Percentiles rank a stretch among this genome's conserved stretches.
Conservation (phyloP, 1,140 invertebrate genomes). For the Protaetia brevitarsis region DNA sequence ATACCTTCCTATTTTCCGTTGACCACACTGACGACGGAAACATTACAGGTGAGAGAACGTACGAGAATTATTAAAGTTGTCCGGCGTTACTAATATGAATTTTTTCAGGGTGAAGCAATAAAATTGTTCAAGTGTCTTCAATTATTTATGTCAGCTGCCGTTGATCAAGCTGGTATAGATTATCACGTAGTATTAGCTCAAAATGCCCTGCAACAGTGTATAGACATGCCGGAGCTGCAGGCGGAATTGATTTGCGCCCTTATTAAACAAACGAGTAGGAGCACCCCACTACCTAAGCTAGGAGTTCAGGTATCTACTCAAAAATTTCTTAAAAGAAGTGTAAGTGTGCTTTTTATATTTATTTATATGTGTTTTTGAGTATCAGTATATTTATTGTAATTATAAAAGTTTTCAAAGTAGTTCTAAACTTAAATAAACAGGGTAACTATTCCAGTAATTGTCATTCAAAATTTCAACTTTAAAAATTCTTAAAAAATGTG, state of each 20-base stretch:
- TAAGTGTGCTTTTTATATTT: constrained; percentile 49
- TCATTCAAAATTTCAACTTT: no score
- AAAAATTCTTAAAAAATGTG: neutral
- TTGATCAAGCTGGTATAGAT: constrained; percentile 93
- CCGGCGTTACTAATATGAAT: neutral
- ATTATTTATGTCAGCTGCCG: constrained; percentile 88
- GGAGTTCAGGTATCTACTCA: constrained; percentile 81
- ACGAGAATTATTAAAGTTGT: neutral
- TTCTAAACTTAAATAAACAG: no score
- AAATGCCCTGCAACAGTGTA: constrained; percentile 87
- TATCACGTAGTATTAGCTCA: constrained; percentile 93
- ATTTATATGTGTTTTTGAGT: constrained; percentile 25
- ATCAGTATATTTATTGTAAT: neutral
- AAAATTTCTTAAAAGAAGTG: constrained; percentile 49
- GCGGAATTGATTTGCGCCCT: constrained; percentile 88
- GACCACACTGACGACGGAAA: constrained; percentile 44
- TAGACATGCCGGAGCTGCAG: constrained; percentile 85
- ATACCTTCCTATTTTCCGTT: constrained; percentile 48
- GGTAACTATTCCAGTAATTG: no score
- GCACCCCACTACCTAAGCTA: constrained; percentile 77
- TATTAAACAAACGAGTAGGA: constrained; percentile 88
- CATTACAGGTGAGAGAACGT: constrained; percentile 38
- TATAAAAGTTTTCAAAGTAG: neutral
- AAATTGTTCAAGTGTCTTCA: constrained; percentile 95
- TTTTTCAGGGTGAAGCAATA: constrained; percentile 81